phyloP scores from a whole-genome alignment of 30 jellyfish, hydroid and myxozoan species.

The Calvadosia cruxmelitensis region DNA sequence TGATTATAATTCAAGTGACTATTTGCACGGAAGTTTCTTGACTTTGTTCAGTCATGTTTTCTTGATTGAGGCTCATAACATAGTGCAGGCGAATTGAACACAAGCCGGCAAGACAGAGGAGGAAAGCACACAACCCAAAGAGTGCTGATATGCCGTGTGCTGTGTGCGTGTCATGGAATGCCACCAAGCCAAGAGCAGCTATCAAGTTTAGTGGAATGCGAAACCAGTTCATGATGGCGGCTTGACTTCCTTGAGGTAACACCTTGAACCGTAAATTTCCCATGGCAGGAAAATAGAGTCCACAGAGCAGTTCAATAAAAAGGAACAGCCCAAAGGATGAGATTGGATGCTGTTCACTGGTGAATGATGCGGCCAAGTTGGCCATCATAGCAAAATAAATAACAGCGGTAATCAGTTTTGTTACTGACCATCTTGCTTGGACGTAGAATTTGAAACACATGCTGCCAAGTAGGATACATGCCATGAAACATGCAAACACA shows the following conservation, averaged over 20 bases:
- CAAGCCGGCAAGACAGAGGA: constrained; percentile 70
- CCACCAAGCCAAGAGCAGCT: constrained; percentile 67
- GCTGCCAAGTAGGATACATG: constrained; percentile 80
- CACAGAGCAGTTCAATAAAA: constrained; percentile 67
- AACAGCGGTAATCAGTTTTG: constrained; percentile 19
- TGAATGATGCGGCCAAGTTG: constrained; percentile 60
- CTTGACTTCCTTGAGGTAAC: constrained; percentile 62
- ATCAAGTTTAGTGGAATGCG: constrained; percentile 79
- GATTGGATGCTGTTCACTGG: constrained; percentile 81
- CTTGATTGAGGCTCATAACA: too few relatives aligned
- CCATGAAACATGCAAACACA: constrained; percentile 84
- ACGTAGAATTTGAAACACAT: constrained; percentile 21
- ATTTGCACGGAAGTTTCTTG: too few relatives aligned
- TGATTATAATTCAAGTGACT: too few relatives aligned
- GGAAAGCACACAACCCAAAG: constrained; percentile 69
- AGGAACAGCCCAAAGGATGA: constrained; percentile 57
- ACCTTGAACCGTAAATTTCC: constrained; percentile 49
- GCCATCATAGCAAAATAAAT: constrained; percentile 73
- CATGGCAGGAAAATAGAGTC: constrained; percentile 82
- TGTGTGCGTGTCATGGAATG: constrained; percentile 81
- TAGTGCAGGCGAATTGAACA: constrained; percentile 40
- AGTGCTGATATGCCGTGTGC: constrained; percentile 76
- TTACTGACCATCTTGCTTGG: constrained; percentile 14
- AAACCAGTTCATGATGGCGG: constrained; percentile 86
- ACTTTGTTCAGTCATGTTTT: too few relatives aligned